These are phyloP conservation scores for Andrena dorsata DNA, from an alignment of 2,888 invertebrate species.

Conservation along the genomic window DNA sequence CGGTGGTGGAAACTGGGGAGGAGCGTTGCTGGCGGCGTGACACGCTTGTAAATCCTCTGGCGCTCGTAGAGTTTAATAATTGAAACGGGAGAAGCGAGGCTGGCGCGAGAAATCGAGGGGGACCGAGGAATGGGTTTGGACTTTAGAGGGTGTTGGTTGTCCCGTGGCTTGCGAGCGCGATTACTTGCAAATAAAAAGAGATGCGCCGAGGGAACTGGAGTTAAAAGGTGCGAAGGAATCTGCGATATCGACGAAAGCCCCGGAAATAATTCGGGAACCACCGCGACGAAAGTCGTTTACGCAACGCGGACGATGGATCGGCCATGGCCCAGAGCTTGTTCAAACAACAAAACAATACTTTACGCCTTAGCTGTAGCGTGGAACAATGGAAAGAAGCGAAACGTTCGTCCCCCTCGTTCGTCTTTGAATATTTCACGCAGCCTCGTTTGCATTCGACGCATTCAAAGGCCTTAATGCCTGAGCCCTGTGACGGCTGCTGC, in stretches of 20 bases:
- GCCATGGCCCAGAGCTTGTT: neutral
- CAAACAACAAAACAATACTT: conserved; percentile 34
- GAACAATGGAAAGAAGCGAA: neutral
- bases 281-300: neutral
- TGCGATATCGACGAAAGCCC: neutral
- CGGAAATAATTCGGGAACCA: neutral
- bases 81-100: conserved; percentile 41
- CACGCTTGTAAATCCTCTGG: conserved; percentile 41
- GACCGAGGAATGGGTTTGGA: neutral
- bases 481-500: conserved; percentile 18
- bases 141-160: neutral
- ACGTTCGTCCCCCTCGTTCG: neutral
- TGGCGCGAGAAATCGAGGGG: conserved; percentile 23
- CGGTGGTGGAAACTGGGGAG: neutral
- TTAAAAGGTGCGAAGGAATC: neutral
- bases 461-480: conserved; percentile 6
- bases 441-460: conserved; percentile 35
- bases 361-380: neutral
- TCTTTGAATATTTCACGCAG: conserved; percentile 41
- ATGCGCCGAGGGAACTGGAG: neutral
- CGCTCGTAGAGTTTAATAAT: conserved; percentile 52
- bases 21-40: conserved; percentile 6
- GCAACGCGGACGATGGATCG: neutral
- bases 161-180: neutral
- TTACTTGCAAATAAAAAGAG: neutral